Evolutionary conservation across 2,113 vertebrate species (phyloP).

Genomic region (Coturnix japonica): DNA sequence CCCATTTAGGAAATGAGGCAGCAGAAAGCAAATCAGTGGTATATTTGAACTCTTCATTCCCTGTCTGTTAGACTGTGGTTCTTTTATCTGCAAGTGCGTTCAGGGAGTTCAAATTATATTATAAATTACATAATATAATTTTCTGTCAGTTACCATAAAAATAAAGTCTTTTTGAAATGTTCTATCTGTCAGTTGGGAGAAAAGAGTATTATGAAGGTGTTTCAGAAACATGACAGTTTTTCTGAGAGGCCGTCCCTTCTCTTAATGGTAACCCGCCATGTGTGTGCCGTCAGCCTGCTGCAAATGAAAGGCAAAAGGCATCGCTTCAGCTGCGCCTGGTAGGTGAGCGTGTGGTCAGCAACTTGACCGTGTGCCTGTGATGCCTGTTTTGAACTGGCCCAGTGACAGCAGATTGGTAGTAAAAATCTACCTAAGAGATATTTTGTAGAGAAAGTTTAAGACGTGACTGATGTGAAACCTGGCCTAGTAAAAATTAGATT

Average conservation of each 20-base stretch:
- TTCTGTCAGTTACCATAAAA: not conserved
- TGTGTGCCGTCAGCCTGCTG: not conserved
- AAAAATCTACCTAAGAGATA: constrained; percentile 2
- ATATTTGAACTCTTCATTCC: not conserved
- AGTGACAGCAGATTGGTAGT: not conserved
- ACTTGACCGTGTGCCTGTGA: not conserved
- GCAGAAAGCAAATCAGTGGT: not conserved
- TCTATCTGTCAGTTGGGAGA: not conserved
- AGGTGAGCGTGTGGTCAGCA: not conserved
- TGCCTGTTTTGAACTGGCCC: not conserved
- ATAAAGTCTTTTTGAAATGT: not conserved
- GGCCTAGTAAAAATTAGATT: not conserved
- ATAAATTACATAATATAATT: not conserved
- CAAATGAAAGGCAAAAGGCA: not conserved
- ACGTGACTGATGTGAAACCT: not conserved
- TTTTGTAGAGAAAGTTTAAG: not conserved
- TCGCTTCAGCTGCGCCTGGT: not conserved
- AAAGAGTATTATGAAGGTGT: not conserved
- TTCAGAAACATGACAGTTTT: not conserved
- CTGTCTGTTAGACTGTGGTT: not conserved
- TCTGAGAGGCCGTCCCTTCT: not conserved
- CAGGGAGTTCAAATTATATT: not conserved
- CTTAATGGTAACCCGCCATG: not conserved
- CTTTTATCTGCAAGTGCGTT: not conserved
- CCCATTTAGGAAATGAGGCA: not conserved